phyloP scores from a whole-genome alignment of 2,888 invertebrate species.

The Eumerus sabulonum region DNA sequence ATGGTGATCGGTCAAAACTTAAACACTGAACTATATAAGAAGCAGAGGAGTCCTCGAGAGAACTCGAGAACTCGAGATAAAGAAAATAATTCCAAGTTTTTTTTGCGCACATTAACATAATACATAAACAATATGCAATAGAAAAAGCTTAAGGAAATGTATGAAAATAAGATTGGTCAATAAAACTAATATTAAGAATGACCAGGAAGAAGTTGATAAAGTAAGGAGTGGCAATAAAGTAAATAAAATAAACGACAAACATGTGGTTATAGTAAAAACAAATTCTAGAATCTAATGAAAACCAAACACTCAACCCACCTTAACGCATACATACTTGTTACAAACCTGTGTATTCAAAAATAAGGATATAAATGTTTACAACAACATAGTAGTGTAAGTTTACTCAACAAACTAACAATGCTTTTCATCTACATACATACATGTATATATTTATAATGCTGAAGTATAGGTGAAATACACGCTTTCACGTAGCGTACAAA shows the following conservation, averaged over 20 bases:
- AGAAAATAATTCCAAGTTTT: too few species aligned
- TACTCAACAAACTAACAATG: too few species aligned
- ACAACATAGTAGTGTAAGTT: neutral
- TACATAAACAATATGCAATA: constrained; percentile 28
- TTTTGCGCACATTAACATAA: too few species aligned
- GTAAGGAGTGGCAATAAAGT: constrained; percentile 18
- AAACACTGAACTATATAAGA: too few species aligned
- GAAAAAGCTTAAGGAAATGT: constrained; percentile 40
- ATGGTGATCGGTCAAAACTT: too few species aligned
- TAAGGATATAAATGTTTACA: neutral
- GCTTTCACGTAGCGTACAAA: too few species aligned
- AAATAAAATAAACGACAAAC: constrained; percentile 37
- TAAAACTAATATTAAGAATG: constrained; percentile 6
- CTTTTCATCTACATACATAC: neutral
- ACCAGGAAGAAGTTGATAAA: constrained; percentile 12
- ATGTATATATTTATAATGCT: neutral
- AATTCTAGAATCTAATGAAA: constrained; percentile 67
- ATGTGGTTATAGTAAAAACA: constrained; percentile 42
- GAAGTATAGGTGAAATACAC: too few species aligned
- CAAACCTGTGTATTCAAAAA: constrained; percentile 73
- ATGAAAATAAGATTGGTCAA: constrained; percentile 44
- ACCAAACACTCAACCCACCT: constrained; percentile 77
- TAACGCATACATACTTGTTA: constrained; percentile 78
- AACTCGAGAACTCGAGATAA: too few species aligned
- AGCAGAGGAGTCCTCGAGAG: too few species aligned